A percentile compares a stretch with the other conserved stretches of the same genome.
Conservation (phyloP, 1,140 invertebrate genomes). For the Epicauta chinensis region DNA sequence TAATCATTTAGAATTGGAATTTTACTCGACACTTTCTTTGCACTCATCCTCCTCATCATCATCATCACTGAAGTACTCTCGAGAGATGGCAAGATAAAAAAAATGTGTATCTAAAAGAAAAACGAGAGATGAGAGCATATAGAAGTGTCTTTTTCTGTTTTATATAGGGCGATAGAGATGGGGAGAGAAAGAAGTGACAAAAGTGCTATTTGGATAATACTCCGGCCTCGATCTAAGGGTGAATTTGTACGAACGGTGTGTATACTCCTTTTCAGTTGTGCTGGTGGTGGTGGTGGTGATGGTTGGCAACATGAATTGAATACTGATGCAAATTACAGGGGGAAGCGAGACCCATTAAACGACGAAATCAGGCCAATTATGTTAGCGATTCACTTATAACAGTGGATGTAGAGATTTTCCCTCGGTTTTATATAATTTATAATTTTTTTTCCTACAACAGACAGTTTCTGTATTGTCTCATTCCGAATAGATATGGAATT, state of each 20-base stretch:
- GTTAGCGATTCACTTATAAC: too few relatives aligned
- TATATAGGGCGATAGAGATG: conserved; percentile 11
- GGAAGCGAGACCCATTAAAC: background rate
- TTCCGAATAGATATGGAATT: too few relatives aligned
- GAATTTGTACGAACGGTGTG: too few relatives aligned
- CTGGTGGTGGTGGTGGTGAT: too few relatives aligned
- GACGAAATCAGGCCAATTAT: too few relatives aligned
- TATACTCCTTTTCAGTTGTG: too few relatives aligned
- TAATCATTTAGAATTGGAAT: conserved; percentile 7
- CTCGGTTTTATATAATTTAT: too few relatives aligned
- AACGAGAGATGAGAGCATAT: background rate
- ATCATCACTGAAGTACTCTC: background rate
- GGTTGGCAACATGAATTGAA: too few relatives aligned
- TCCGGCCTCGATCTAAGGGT: background rate
- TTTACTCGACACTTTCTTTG: background rate
- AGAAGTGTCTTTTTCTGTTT: conserved; percentile 11
- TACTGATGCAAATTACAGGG: background rate
- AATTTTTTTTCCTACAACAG: too few relatives aligned
- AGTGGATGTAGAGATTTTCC: too few relatives aligned
- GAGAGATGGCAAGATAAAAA: conserved; percentile 5
- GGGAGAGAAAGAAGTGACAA: conserved; percentile 13
- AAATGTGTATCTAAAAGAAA: conserved; percentile 1
- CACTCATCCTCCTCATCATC: too few relatives aligned
- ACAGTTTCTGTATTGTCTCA: too few relatives aligned
- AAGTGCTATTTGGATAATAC: conserved; percentile 22